Base-by-base conservation (phyloP, 1,140 invertebrate genomes). In the Lepidurus apus region DNA sequence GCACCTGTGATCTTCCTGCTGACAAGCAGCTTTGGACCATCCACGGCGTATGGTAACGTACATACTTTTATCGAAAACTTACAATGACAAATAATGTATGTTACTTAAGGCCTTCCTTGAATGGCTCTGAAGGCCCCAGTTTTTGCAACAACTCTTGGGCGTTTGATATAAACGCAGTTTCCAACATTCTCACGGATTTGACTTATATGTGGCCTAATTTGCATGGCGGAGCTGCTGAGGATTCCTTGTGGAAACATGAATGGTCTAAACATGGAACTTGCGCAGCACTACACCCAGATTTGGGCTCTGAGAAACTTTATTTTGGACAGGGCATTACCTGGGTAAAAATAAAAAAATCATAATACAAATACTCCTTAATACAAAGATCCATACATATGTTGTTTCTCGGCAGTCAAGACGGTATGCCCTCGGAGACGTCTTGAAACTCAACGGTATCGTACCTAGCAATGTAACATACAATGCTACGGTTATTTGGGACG, bases 191-290 rank as follows among this genome's bases (percentile, higher is more conserved):
- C 80, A 81, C 84, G 13, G 84, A 91, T 73, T 82, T 95, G 43
- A 85, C 90, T 77, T 84, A 88, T 43, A 89, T 88, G 74, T 95
- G 93, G 93, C 88, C 89, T 1, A 92, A 94, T 81, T 86, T 95
- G 78, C 89, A 92, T 83, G 87, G 80, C 86, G 88, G 85, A 80
- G 88, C 85, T 1, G 84, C 86, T 45, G 82, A 85, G 11, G 87
- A 90, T 81, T 87, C 87, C 8, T 87, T 95, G 8, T 95, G 93
- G 93, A 86, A 89, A 79, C 93, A 95, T 80, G 93, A 95, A 84
- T 95, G 93, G 93, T 83, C 87, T 1, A 95, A 95, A 82, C 93
- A 95, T 84, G 93, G 93, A 0, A 93, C 93, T 0, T 95, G 93
- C 82, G 92, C 93, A 17, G 86, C 89, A 0, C 81, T 83, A 8